Evolutionary conservation across 2,113 vertebrate genomes (phyloP).

Genomic region (Microtus ochrogaster): DNA sequence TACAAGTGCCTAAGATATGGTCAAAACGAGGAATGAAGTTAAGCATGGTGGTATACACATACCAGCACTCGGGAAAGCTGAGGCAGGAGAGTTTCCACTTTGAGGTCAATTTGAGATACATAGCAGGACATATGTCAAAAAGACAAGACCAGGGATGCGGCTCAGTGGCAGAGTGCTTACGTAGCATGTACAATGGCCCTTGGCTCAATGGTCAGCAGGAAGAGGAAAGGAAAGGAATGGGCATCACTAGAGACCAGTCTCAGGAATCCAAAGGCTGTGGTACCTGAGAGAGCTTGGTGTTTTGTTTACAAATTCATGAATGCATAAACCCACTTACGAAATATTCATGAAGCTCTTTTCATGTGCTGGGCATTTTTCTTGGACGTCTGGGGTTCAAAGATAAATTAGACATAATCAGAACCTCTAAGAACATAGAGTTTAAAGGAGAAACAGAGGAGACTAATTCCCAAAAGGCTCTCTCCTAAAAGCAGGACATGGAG

Average conservation of each 20-base stretch:
- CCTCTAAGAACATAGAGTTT: neutral
- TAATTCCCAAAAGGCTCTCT: neutral
- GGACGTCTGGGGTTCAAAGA: conserved; percentile 29
- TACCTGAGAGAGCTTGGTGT: neutral
- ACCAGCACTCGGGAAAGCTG: too few species aligned
- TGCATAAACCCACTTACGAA: neutral
- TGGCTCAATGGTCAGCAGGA: neutral
- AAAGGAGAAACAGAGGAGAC: neutral
- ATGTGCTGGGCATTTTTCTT: conserved; percentile 14
- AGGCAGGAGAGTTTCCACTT: too few species aligned
- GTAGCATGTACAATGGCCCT: neutral
- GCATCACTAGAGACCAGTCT: neutral
- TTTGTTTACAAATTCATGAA: conserved; percentile 21
- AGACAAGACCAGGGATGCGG: neutral
- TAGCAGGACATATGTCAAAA: too few species aligned
- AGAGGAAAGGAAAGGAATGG: neutral
- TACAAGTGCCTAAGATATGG: too few species aligned
- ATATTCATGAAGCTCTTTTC: conserved; percentile 3
- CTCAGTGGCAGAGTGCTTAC: neutral
- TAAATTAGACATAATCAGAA: conserved; percentile 38
- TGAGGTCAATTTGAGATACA: too few species aligned
- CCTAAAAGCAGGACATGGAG: neutral
- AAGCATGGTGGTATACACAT: too few species aligned
- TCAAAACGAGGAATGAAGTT: too few species aligned
- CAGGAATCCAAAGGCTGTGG: neutral